phyloP scores from a whole-genome alignment of 1,140 invertebrate genomes.

The Tenebrio molitor region DNA sequence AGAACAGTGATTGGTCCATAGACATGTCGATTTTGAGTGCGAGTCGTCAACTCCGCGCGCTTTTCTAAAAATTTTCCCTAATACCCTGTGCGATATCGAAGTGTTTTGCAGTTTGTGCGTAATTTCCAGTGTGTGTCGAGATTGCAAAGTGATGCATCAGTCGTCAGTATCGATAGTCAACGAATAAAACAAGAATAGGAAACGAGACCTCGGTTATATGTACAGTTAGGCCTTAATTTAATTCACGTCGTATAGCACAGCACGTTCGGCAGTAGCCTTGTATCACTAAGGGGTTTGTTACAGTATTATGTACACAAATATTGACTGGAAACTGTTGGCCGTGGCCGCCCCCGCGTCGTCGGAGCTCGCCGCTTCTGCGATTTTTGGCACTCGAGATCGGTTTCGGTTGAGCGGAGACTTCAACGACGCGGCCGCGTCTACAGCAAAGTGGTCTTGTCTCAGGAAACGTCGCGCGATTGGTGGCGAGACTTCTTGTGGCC shows the following conservation, averaged over 20 bases:
- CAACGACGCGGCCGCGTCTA: constrained; percentile 48
- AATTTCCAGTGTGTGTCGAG: not conserved
- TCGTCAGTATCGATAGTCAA: constrained; percentile 9
- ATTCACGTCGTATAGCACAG: constrained; percentile 52
- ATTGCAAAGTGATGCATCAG: not conserved
- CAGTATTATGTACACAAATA: constrained; percentile 20
- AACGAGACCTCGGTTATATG: constrained; percentile 33
- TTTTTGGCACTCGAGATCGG: constrained; percentile 16
- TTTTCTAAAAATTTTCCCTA: not conserved
- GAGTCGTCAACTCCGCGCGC: not conserved
- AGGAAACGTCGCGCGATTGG: constrained; percentile 67
- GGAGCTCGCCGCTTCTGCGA: not conserved
- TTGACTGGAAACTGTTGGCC: not conserved
- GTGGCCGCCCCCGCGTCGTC: not conserved
- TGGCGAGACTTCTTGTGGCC: constrained; percentile 70
- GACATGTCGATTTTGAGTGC: not conserved
- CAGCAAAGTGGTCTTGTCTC: constrained; percentile 70
- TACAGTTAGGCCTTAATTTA: constrained; percentile 51
- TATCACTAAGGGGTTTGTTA: constrained; percentile 54
- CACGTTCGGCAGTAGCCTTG: constrained; percentile 57
- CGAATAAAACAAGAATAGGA: constrained; percentile 10
- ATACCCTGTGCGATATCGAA: constrained; percentile 39
- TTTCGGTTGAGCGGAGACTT: constrained; percentile 6
- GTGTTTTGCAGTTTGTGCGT: constrained; percentile 1
- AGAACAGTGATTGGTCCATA: constrained; percentile 19